A percentile compares a stretch with the other conserved stretches of the same genome.
Evolutionary conservation across 30 jellyfish, hydroid and myxozoan genomes (phyloP).

Genomic region (Pelagia noctiluca): DNA sequence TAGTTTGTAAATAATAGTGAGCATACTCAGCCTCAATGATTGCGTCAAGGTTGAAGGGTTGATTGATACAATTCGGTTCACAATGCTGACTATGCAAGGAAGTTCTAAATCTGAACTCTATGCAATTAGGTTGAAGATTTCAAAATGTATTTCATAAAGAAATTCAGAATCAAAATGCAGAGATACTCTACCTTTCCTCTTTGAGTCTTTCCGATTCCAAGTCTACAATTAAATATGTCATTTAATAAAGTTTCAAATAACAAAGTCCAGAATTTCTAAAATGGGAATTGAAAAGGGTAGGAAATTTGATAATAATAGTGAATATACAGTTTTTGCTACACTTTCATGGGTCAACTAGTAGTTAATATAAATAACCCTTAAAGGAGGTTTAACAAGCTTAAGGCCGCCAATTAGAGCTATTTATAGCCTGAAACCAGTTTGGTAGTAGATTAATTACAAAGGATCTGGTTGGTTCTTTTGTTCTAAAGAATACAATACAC

Average conservation of each 20-base stretch:
- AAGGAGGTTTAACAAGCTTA: background rate
- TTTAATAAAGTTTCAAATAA: too few relatives aligned
- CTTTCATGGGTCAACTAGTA: background rate
- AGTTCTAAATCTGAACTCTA: background rate
- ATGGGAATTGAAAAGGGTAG: constrained; percentile 1
- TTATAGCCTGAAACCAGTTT: too few relatives aligned
- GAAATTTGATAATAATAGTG: background rate
- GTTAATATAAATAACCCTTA: background rate
- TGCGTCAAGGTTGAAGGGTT: background rate
- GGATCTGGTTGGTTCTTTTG: too few relatives aligned
- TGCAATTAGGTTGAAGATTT: background rate
- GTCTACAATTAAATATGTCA: constrained; percentile 66
- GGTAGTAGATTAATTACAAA: too few relatives aligned
- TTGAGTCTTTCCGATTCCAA: constrained; percentile 95
- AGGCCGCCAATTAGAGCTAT: too few relatives aligned
- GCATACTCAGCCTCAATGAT: background rate
- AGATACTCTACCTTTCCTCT: constrained; percentile 73
- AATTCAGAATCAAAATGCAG: background rate
- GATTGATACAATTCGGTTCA: background rate
- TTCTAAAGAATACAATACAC: too few relatives aligned
- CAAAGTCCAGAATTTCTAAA: too few relatives aligned
- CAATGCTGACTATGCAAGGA: background rate
- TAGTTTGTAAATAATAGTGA: background rate
- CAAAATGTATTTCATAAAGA: background rate
- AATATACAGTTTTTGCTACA: background rate